Evolutionary conservation across 2,888 invertebrate species (phyloP), one percentile per base, ranked within the genome.

Genomic region (Eucera pruinosa): DNA sequence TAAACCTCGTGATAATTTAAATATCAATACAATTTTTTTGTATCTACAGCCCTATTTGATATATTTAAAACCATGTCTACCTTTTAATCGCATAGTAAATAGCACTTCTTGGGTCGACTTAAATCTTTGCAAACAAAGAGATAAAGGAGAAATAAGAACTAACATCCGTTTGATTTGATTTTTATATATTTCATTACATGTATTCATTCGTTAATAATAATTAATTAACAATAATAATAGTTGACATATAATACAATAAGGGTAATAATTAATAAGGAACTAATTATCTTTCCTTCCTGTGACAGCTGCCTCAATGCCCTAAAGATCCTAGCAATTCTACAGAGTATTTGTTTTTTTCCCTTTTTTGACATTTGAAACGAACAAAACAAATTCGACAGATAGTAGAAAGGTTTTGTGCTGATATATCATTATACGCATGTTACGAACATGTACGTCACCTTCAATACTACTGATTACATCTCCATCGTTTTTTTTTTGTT

Each of bases 281-380:
- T 91, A 90, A 91, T 92, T 90, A 85, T 90, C 87, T 88, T 90
- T 87, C 82, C 72, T 89, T 91, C 88, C 85, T 88, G 84, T 92
- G 92, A 92, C 92, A 92, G 92, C 92, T 92, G 92, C 92, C 92
- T 92, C 92, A 91, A 91, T 92, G 92, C 92, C 87, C 89, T 88
- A 87, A 81, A 89, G 61, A 88, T 88, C 90, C 91, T 92, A 92
- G 90, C 91, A 87, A 80, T 87, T 89, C 90, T 91, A 91, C 92
- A 91, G 92, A 92, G 92, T 90, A 88, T 45, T 25, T 71, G 47
- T 30, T 27, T 62, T 41, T 50, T 70, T 30, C 20, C 45, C 27
- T 50, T 70, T 66, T 68, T 47, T 52, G 39, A 48, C 30, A 25
- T 70, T 61, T 54, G 30, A 48, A 73, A 66, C 60, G 55, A 78